phyloP scores from a whole-genome alignment of 2,888 invertebrate species.

The Abrostola triplasia region DNA sequence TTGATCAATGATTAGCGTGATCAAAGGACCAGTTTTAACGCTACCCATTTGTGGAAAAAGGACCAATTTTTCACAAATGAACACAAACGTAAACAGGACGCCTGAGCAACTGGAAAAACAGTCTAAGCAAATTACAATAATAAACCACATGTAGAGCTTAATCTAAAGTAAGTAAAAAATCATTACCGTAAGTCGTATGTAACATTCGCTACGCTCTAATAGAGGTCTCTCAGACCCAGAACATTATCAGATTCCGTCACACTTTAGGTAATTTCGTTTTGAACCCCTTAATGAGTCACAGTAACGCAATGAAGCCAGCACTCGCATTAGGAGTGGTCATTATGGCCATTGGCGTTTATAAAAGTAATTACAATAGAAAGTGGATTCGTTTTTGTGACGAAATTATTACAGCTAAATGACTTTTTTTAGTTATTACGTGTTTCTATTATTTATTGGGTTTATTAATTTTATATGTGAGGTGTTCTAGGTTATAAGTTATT shows the following conservation, averaged over 20 bases:
- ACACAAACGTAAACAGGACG: neutral
- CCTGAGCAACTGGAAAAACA: neutral
- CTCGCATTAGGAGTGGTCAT: conserved; percentile 78
- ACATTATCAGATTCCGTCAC: conserved; percentile 86
- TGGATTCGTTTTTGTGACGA: conserved; percentile 70
- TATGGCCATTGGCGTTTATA: conserved; percentile 71
- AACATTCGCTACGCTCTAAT: conserved; percentile 71
- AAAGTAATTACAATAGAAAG: conserved; percentile 78
- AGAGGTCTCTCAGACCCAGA: conserved; percentile 67
- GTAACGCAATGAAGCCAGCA: conserved; percentile 78
- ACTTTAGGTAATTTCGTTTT: conserved; percentile 78
- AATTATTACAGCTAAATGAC: conserved; percentile 57
- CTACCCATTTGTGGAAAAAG: neutral
- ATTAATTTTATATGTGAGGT: conserved; percentile 32
- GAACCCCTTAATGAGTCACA: conserved; percentile 78
- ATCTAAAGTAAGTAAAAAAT: conserved; percentile 47
- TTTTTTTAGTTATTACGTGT: conserved; percentile 52
- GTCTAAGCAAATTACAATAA: neutral
- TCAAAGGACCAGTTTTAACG: neutral
- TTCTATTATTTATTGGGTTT: conserved; percentile 45
- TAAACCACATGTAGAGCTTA: conserved; percentile 8
- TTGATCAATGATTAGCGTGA: no score
- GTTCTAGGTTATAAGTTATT: conserved; percentile 31
- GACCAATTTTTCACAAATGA: neutral
- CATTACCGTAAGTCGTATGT: conserved; percentile 54